Evolutionary conservation across 2,888 invertebrate genomes (phyloP).

Genomic region (Agriopis marginaria): DNA sequence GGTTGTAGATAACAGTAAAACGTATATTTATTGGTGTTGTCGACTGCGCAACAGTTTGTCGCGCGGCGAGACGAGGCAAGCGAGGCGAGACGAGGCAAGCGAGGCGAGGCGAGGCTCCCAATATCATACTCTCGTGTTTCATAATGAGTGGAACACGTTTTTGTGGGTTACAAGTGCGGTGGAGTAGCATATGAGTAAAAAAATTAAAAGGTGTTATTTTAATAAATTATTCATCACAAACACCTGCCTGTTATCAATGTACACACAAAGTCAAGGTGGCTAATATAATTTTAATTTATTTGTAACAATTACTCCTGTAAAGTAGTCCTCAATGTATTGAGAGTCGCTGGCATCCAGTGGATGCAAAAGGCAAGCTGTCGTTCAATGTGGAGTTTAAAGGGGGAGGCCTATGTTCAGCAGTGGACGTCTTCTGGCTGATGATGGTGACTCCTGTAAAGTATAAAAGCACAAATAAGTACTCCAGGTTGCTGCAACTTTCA

Average conservation of each 20-base stretch:
- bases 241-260: background rate
- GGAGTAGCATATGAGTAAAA: constrained; percentile 63
- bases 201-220: constrained; percentile 17
- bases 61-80: constrained; percentile 57
- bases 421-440: no score
- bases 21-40: constrained; percentile 75
- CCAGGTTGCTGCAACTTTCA: no score
- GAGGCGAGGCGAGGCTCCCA: constrained; percentile 61
- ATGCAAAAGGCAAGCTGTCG: no score
- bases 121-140: constrained; percentile 84
- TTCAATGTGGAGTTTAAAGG: no score
- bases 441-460: no score
- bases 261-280: no score
- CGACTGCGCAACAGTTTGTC: constrained; percentile 73
- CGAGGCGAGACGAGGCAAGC: constrained; percentile 61
- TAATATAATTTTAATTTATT: no score
- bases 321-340: no score
- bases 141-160: constrained; percentile 83
- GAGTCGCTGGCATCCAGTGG: no score
- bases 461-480: no score
- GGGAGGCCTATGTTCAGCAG: no score
- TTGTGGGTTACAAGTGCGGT: constrained; percentile 65
- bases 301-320: no score
- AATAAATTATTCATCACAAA: background rate
- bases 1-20: constrained; percentile 80